Evolutionary conservation across 2,113 vertebrate genomes (phyloP), one percentile per base, ranked within the genome.

Genomic region (Neolamprologus modestus): DNA sequence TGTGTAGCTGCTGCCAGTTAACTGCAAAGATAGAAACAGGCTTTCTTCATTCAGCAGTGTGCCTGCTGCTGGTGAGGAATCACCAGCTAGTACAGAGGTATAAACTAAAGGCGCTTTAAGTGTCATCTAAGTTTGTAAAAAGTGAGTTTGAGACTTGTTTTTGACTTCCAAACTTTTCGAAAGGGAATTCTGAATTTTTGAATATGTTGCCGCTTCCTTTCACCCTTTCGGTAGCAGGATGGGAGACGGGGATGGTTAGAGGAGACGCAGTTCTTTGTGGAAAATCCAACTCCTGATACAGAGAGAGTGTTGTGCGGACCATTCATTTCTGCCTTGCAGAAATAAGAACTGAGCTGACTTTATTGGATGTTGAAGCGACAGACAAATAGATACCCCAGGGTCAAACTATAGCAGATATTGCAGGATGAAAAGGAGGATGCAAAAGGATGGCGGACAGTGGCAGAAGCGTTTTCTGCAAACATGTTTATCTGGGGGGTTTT

Each of bases 101-200:
- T 10, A 40, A 79, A 88, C 83, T 89, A 84, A 84, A 90, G 42
- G 6, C 78, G 10, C 80, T 87, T 80, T 54, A 84, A 84, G 76
- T 92, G 90, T 91, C 90, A 90, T 83, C 85, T 42, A 12, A 88
- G 91, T 95, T 92, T 87, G 85, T 66, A 68, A 86, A 92, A 94
- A 89, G 82, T 87, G 28, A 76, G 84, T 84, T 82, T 33, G 10
- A 87, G 50, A 61, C 63, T 82, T 82, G 40, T 53, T 85, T 86
- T 73, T 85, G 35, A 35, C 42, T 85, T 63, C 16, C 76, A 91
- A 90, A 92, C 85, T 91, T 91, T 92, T 79, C 82, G 33, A 12
- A 86, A 83, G 40, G 52, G 42, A 76, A 21, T 19, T 86, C 59
- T 71, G 42, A 91, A 78, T 89, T 76, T 82, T 81, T 79, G n/a